A percentile compares a stretch with the other conserved stretches of the same genome.
These are phyloP conservation scores for Rotaria socialis DNA, from an alignment of 2,888 invertebrate species.

Conservation along the genomic window DNA sequence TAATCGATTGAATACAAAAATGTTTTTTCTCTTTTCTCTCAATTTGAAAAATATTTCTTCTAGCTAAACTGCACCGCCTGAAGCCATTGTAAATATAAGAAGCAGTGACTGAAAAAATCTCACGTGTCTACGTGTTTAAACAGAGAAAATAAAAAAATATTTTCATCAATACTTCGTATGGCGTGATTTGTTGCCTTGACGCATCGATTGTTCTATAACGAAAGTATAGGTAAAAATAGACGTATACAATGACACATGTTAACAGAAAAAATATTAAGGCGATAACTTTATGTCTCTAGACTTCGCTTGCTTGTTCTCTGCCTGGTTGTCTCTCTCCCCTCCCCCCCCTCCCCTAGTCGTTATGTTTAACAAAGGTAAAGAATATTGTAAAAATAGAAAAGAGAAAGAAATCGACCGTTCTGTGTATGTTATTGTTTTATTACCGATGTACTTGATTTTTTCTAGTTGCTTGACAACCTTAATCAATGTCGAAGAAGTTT, in stretches of 20 bases:
- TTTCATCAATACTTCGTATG: not conserved
- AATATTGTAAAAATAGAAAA: not conserved
- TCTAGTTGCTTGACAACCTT: constrained; percentile 12
- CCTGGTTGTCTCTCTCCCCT: too few relatives aligned
- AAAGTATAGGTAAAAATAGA: not conserved
- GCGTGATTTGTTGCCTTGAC: constrained; percentile 1
- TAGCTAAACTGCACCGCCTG: not conserved
- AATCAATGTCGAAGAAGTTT: constrained; percentile 18
- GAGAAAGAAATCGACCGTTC: not conserved
- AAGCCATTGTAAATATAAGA: too few relatives aligned
- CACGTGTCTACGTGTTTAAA: not conserved
- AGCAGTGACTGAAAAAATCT: not conserved
- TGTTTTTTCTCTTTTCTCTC: not conserved
- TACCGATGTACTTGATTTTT: not conserved
- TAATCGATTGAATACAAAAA: not conserved
- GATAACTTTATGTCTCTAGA: not conserved
- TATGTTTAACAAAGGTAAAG: not conserved
- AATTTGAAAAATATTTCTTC: not conserved
- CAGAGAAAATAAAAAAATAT: not conserved
- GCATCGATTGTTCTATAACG: not conserved
- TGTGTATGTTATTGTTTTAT: not conserved
- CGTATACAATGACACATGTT: not conserved
- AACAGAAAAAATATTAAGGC: not conserved
- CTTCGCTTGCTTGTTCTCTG: not conserved
- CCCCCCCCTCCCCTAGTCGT: too few relatives aligned